A percentile compares a stretch with the other conserved stretches of the same genome.
phyloP scores from a whole-genome alignment of 2,888 invertebrate genomes.

The Drosophila planitibia region DNA sequence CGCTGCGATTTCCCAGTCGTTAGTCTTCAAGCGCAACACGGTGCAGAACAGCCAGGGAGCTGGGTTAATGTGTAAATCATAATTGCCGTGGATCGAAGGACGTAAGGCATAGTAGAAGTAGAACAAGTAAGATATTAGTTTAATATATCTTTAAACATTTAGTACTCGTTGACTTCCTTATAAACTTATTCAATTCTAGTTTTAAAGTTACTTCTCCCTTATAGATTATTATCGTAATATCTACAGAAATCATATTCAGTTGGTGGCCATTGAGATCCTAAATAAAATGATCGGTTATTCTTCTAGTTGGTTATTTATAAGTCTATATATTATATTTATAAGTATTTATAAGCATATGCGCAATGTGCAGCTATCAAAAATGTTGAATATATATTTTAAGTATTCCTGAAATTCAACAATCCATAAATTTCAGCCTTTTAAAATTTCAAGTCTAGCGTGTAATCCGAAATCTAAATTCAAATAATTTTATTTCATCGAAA shows the following conservation, averaged over 20 bases:
- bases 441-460: background rate
- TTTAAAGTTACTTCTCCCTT: too few species aligned
- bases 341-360: background rate
- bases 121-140: background rate
- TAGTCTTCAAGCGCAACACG: slow-evolving; percentile 9
- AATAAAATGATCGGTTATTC: background rate
- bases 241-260: background rate
- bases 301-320: background rate
- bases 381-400: background rate
- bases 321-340: too few species aligned
- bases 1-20: slow-evolving; percentile 60
- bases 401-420: background rate
- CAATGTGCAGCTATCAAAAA: background rate
- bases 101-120: background rate
- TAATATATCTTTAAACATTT: background rate
- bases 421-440: background rate
- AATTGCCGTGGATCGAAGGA: slow-evolving; percentile 10
- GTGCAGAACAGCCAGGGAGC: background rate
- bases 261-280: background rate
- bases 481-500: slow-evolving; percentile 20
- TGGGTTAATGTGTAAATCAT: slow-evolving; percentile 23
- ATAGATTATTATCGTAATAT: background rate
- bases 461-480: slow-evolving; percentile 3
- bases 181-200: background rate
- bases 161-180: background rate